Conservation (phyloP, 2,888 invertebrate genomes). For the Drosophila anomalata region DNA sequence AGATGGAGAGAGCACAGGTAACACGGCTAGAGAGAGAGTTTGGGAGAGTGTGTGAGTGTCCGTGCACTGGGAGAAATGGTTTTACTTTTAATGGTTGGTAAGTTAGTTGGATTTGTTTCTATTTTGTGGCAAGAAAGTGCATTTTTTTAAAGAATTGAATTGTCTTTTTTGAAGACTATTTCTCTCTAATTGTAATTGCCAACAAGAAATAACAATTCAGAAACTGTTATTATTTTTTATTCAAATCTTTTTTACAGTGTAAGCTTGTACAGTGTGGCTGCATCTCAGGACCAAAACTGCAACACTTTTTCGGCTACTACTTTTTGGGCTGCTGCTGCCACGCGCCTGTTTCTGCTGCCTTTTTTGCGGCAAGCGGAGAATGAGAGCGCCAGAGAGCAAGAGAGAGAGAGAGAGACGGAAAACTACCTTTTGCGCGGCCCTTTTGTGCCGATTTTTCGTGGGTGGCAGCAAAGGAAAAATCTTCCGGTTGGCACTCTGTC, state of each 20-base stretch:
- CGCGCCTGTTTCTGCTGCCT: constrained; percentile 31
- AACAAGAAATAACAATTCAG: no score
- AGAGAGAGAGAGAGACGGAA: constrained; percentile 32
- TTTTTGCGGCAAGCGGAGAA: constrained; percentile 1
- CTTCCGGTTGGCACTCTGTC: constrained; percentile 61
- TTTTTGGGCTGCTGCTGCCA: constrained; percentile 32
- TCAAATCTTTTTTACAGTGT: no score
- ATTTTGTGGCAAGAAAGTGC: no score
- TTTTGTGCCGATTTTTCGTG: constrained; percentile 72
- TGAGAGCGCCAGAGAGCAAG: neutral
- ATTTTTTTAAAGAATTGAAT: no score
- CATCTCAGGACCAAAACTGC: constrained; percentile 30
- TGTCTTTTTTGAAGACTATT: no score
- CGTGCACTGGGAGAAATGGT: neutral
- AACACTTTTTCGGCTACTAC: constrained; percentile 31
- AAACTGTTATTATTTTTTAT: no score
- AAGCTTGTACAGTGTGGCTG: constrained; percentile 8
- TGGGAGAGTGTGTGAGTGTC: neutral
- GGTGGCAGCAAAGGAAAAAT: constrained; percentile 61
- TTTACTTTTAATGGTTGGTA: no score
- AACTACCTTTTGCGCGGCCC: constrained; percentile 62
- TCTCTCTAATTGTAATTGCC: no score
- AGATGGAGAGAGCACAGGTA: neutral
- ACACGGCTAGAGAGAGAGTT: neutral
- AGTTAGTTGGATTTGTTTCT: no score